Percentiles rank a stretch among this genome's conserved stretches.
Conservation (phyloP, 2,888 invertebrate species). For the Argynnis bischoffii region DNA sequence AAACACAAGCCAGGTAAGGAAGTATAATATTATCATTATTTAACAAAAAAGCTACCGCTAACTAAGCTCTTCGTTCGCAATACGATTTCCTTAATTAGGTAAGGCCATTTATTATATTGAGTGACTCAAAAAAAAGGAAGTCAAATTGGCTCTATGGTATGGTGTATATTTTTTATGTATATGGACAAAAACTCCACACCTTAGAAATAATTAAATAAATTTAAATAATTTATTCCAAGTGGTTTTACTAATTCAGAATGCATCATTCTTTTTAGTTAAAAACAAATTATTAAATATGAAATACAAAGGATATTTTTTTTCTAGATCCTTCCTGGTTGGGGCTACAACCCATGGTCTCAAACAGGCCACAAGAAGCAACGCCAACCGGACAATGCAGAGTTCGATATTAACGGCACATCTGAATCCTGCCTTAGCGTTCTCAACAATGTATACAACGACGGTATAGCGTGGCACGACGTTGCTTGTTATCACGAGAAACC, state of each 20-base stretch:
- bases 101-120: not conserved
- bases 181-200: not conserved
- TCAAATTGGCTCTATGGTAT: no score
- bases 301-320: slow-evolving; percentile 25
- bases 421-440: slow-evolving; percentile 94
- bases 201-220: slow-evolving; percentile 33
- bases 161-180: not conserved
- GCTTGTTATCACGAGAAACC: slow-evolving; percentile 97
- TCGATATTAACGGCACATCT: slow-evolving; percentile 92
- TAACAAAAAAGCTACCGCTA: not conserved
- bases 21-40: not conserved
- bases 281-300: not conserved
- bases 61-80: no score
- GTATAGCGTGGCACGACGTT: slow-evolving; percentile 96
- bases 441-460: slow-evolving; percentile 96
- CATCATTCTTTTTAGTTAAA: no score
- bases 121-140: no score
- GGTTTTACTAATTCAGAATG: no score
- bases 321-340: slow-evolving; percentile 85
- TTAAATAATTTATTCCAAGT: not conserved
- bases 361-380: slow-evolving; percentile 94
- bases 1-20: slow-evolving; percentile 86
- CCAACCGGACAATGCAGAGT: slow-evolving; percentile 96
- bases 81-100: no score
- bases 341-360: slow-evolving; percentile 94